Evolutionary conservation across 2,797 vertebrate genomes (phyloP).

Genomic region (Chiroxiphia lanceolata): DNA sequence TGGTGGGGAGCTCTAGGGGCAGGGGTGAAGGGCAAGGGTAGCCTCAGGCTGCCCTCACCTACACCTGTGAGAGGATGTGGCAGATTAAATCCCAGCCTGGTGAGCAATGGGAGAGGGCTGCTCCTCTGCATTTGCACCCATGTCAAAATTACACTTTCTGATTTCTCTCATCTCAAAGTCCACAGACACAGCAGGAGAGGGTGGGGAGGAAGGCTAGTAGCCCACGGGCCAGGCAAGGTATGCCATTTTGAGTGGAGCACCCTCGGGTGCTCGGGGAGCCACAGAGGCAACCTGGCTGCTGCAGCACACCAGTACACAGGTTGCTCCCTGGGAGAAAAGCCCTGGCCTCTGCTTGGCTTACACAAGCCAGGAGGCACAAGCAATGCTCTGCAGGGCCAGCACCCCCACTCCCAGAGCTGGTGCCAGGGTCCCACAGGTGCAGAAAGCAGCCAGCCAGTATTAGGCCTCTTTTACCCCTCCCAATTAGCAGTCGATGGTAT

Average conservation of each 20-base stretch:
- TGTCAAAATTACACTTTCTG: not conserved
- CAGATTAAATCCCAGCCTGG: not conserved
- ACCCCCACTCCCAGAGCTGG: too few species aligned
- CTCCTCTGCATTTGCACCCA: not conserved
- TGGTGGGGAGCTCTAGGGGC: not conserved
- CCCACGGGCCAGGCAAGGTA: too few species aligned
- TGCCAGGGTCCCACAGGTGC: not conserved
- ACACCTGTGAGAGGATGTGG: not conserved
- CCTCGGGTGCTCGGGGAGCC: not conserved
- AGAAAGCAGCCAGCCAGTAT: not conserved
- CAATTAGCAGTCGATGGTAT: rapidly evolving
- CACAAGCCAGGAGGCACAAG: not conserved
- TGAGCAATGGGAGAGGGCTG: not conserved
- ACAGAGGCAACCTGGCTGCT: rapidly evolving
- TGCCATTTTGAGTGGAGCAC: not conserved
- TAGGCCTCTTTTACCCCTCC: not conserved
- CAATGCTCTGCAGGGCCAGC: not conserved
- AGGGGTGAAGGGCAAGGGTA: not conserved
- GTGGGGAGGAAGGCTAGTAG: not conserved
- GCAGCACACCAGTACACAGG: rapidly evolving
- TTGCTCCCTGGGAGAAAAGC: not conserved
- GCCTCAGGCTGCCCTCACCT: not conserved
- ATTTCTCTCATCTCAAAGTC: not conserved
- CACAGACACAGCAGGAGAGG: not conserved
- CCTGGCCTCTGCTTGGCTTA: not conserved